Evolutionary conservation across 1,140 invertebrate species (phyloP).

Genomic region (Philotrypesis tridentata): DNA sequence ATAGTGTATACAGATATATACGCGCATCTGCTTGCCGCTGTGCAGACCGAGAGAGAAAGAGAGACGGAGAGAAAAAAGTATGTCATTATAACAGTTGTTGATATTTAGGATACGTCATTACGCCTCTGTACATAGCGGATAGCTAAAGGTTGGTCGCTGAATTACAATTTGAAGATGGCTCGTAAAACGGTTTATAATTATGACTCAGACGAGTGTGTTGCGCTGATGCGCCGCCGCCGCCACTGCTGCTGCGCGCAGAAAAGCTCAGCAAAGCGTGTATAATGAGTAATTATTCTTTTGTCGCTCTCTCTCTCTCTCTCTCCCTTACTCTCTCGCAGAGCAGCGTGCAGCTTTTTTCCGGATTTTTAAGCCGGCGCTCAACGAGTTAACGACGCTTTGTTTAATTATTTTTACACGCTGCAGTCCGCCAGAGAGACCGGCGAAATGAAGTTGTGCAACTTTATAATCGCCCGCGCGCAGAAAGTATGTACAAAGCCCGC

Average conservation of each 20-base stretch:
- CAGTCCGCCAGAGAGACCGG: not conserved
- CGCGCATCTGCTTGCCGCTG: too few relatives aligned
- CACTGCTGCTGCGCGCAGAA: not conserved
- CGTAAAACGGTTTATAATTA: conserved; percentile 8
- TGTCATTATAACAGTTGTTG: conserved; percentile 23
- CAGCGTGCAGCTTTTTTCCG: not conserved
- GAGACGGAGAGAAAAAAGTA: conserved; percentile 11
- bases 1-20: too few relatives aligned
- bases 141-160: not conserved
- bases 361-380: not conserved
- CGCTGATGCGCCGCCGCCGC: too few relatives aligned
- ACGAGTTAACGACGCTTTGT: not conserved
- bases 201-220: not conserved
- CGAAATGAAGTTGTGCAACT: not conserved
- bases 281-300: not conserved
- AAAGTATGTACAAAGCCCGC: too few relatives aligned
- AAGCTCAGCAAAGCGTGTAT: not conserved
- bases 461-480: too few relatives aligned
- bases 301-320: not conserved
- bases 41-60: too few relatives aligned
- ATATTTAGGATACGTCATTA: conserved; percentile 4
- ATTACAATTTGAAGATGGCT: not conserved
- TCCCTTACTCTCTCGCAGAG: too few relatives aligned
- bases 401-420: not conserved
- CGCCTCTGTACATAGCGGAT: not conserved